These are phyloP conservation scores for Drosophila infuscata DNA, from an alignment of 2,888 invertebrate species.

Conservation along the genomic window DNA sequence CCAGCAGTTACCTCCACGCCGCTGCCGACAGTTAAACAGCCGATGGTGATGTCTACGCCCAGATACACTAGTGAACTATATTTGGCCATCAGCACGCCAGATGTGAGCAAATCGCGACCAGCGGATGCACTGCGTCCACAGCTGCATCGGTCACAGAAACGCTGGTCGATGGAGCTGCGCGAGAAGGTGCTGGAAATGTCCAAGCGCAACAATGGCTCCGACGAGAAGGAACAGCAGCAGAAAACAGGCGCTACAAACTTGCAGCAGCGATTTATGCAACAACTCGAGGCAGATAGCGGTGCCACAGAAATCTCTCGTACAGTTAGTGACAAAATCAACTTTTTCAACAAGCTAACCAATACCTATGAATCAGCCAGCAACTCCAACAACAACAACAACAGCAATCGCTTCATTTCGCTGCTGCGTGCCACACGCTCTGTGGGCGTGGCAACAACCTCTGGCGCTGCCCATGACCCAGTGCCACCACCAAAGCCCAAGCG, in stretches of 20 bases:
- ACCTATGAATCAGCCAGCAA: conserved; percentile 55
- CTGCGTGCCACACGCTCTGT: conserved; percentile 57
- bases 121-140: conserved; percentile 57
- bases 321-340: conserved; percentile 72
- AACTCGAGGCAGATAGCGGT: conserved; percentile 11
- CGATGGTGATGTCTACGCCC: conserved; percentile 24
- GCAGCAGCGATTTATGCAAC: conserved; percentile 25
- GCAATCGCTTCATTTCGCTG: conserved; percentile 66
- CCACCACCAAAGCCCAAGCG: conserved; percentile 74
- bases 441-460: conserved; percentile 40
- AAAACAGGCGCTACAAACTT: not conserved
- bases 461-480: conserved; percentile 24
- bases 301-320: conserved; percentile 32
- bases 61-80: conserved; percentile 48
- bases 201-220: conserved; percentile 63
- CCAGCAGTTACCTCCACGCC: conserved; percentile 65
- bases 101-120: conserved; percentile 22
- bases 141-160: conserved; percentile 63
- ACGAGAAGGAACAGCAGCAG: conserved; percentile 23
- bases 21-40: conserved; percentile 28
- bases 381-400: conserved; percentile 28
- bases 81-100: conserved; percentile 31
- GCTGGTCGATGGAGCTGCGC: conserved; percentile 72
- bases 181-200: conserved; percentile 73
- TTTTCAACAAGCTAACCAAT: conserved; percentile 72